A percentile compares a stretch with the other conserved stretches of the same genome.
Conservation (phyloP, 1,140 invertebrate species). For the Yoshiicerus persimilis region DNA sequence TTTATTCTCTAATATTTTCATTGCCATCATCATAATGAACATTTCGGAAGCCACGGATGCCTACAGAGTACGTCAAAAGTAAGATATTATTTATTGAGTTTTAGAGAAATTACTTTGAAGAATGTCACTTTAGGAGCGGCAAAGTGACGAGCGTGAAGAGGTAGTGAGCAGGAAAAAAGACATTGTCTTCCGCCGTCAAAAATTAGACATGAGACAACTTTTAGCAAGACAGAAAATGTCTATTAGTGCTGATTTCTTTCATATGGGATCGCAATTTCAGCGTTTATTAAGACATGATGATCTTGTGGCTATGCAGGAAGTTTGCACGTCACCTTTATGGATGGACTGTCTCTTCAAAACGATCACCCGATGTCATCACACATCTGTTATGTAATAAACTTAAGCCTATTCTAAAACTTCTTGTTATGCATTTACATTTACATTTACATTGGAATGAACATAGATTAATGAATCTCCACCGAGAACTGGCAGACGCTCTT, state of each 20-base stretch:
- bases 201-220: constrained; percentile 44
- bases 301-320: constrained; percentile 36
- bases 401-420: neutral
- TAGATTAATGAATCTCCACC: constrained; percentile 45
- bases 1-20: constrained; percentile 50
- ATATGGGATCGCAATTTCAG: constrained; percentile 35
- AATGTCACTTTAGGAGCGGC: constrained; percentile 3
- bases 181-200: constrained; percentile 43
- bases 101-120: neutral
- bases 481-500: constrained; percentile 41
- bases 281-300: constrained; percentile 45
- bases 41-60: constrained; percentile 43
- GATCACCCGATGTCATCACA: constrained; percentile 20
- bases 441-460: neutral
- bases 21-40: constrained; percentile 51
- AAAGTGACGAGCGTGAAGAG: constrained; percentile 21
- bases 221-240: constrained; percentile 36
- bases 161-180: constrained; percentile 41
- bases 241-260: constrained; percentile 35
- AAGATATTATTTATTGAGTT: neutral
- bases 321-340: constrained; percentile 39
- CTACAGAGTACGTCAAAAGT: neutral
- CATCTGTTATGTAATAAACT: constrained; percentile 36
- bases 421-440: neutral
- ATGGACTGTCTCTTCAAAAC: constrained; percentile 41